Evolutionary conservation across 2,888 invertebrate species (phyloP).

Genomic region (Octonoba sinensis): DNA sequence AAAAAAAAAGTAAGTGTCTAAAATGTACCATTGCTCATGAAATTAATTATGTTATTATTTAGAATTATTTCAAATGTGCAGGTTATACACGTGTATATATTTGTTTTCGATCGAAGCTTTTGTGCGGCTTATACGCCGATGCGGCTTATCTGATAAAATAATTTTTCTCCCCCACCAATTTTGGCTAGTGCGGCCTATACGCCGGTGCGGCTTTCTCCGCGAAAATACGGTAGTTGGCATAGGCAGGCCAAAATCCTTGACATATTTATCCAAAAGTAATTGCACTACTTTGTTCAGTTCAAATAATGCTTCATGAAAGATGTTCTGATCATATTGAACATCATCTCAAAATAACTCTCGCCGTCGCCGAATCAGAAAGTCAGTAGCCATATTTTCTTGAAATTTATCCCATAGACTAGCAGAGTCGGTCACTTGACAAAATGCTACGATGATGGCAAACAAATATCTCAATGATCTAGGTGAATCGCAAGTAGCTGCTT

Average conservation of each 20-base stretch:
- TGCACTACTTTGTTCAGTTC: not conserved
- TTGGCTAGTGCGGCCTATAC: too few relatives aligned
- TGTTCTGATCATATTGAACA: not conserved
- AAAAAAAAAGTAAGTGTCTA: too few relatives aligned
- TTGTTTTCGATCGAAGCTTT: too few relatives aligned
- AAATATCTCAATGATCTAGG: not conserved
- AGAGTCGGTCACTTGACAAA: not conserved
- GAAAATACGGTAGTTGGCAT: too few relatives aligned
- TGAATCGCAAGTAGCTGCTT: not conserved
- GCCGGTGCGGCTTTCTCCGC: too few relatives aligned
- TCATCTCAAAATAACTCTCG: not conserved
- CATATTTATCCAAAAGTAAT: not conserved
- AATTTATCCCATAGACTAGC: not conserved
- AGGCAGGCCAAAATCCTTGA: not conserved
- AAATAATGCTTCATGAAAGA: not conserved
- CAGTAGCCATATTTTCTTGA: not conserved
- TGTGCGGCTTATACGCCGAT: too few relatives aligned
- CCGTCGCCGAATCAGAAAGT: not conserved
- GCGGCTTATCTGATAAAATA: too few relatives aligned
- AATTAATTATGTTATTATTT: too few relatives aligned
- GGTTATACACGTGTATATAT: too few relatives aligned
- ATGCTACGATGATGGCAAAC: not conserved
- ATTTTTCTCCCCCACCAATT: too few relatives aligned
- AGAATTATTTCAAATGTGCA: too few relatives aligned
- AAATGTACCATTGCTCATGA: too few relatives aligned